Conservation (phyloP, 2,888 invertebrate species). For the Danaus chrysippus region DNA sequence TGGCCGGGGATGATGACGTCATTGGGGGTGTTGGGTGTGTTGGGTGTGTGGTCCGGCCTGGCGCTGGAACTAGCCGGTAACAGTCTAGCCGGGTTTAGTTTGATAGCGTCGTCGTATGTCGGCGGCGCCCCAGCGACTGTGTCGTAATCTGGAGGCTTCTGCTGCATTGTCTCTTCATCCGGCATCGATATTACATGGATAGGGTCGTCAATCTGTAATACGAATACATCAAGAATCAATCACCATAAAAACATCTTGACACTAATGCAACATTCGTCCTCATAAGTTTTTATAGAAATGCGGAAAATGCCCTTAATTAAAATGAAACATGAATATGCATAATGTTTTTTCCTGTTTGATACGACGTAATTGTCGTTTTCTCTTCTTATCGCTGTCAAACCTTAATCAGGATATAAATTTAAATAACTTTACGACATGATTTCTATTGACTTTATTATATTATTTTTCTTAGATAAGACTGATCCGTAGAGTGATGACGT, state of each 20-base stretch:
- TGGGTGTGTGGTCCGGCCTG: conserved; percentile 37
- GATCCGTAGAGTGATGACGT: no score
- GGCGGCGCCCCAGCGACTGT: conserved; percentile 84
- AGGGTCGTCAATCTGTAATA: conserved; percentile 81
- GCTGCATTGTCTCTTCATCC: conserved; percentile 78
- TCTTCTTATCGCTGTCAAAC: not conserved
- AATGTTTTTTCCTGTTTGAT: not conserved
- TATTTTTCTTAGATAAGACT: no score
- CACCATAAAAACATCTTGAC: not conserved
- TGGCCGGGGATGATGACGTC: conserved; percentile 53
- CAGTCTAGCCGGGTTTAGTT: conserved; percentile 81
- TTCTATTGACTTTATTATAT: no score
- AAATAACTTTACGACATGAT: not conserved
- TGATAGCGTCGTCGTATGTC: conserved; percentile 86
- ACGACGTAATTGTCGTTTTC: not conserved
- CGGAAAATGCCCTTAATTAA: conserved; percentile 1
- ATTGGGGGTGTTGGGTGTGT: conserved; percentile 38
- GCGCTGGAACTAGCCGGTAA: conserved; percentile 62
- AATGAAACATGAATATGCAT: not conserved
- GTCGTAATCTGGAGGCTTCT: conserved; percentile 86
- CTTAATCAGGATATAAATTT: not conserved
- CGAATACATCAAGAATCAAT: conserved; percentile 15
- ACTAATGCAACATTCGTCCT: no score
- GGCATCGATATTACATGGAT: conserved; percentile 83
- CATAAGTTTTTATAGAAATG: conserved; percentile 12